phyloP scores from a whole-genome alignment of 2,797 vertebrate species.

The Tenualosa ilisha region DNA sequence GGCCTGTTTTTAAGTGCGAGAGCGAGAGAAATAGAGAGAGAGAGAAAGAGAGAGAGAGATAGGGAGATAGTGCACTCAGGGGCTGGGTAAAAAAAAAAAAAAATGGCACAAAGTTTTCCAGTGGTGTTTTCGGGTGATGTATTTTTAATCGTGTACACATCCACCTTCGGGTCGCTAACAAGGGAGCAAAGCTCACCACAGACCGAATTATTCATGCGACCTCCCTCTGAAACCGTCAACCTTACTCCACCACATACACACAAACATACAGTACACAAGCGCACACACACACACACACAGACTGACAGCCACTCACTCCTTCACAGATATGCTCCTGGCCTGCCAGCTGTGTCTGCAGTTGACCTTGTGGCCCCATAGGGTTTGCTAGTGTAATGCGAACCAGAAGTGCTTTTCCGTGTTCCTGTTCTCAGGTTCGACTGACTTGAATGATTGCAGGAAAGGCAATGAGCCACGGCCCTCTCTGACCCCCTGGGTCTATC shows the following conservation, averaged over 20 bases:
- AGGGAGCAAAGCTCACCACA: slow-evolving; percentile 18
- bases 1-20: not conserved
- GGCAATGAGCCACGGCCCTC: slow-evolving; percentile 31
- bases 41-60: slow-evolving; percentile 40
- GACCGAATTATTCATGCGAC: slow-evolving; percentile 45
- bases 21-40: not conserved
- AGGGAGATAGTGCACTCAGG: not conserved
- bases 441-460: not conserved
- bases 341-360: slow-evolving; percentile 21
- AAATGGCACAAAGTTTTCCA: not conserved
- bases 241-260: not conserved
- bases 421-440: slow-evolving; percentile 32
- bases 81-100: not conserved
- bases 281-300: not conserved
- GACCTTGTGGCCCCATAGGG: slow-evolving; percentile 23
- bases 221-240: not conserved
- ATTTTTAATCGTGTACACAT: slow-evolving; percentile 35
- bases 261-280: not conserved
- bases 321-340: slow-evolving; percentile 18
- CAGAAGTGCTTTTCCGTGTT: slow-evolving; percentile 52
- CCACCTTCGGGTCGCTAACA: slow-evolving; percentile 29
- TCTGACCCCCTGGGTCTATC: slow-evolving; percentile 19
- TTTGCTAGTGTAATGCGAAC: slow-evolving; percentile 30
- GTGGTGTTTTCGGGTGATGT: not conserved
- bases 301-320: not conserved